Conservation (phyloP, 2,888 invertebrate genomes). For the Adelognathus sp. region DNA sequence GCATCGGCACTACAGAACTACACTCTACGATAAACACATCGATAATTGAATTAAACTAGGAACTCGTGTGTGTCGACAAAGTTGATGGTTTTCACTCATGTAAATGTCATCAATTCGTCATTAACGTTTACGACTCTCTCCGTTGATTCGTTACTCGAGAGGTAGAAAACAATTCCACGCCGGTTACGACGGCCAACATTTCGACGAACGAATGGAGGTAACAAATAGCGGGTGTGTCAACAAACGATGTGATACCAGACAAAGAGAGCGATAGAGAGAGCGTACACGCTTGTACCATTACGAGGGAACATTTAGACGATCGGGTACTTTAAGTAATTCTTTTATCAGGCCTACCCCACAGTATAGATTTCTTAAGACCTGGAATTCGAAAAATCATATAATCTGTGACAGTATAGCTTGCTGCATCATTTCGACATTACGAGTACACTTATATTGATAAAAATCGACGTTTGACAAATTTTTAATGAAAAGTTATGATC, state of each 20-base stretch:
- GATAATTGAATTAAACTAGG: conserved; percentile 46
- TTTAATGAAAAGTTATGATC: background rate
- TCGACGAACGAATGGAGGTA: background rate
- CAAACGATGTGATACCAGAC: background rate
- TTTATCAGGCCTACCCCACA: conserved; percentile 74
- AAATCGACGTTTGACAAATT: background rate
- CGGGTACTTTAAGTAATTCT: conserved; percentile 56
- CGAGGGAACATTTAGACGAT: conserved; percentile 49
- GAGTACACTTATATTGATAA: conserved; percentile 31
- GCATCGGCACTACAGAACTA: conserved; percentile 75
- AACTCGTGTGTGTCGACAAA: conserved; percentile 42
- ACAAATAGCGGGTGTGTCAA: background rate
- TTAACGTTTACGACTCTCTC: conserved; percentile 49
- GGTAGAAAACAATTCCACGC: background rate
- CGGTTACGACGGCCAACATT: background rate
- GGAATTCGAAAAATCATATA: conserved; percentile 77
- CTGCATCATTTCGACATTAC: conserved; percentile 44
- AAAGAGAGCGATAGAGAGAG: conserved; percentile 34
- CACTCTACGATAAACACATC: conserved; percentile 67
- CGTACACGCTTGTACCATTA: conserved; percentile 6
- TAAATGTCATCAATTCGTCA: conserved; percentile 29
- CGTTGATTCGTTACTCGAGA: conserved; percentile 17
- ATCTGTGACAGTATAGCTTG: conserved; percentile 73
- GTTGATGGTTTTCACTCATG: conserved; percentile 27
- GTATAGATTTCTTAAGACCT: conserved; percentile 78